Evolutionary conservation across 2,113 vertebrate species (phyloP), one percentile per base, ranked within the genome.

Genomic region (Leptobrachium leishanense): DNA sequence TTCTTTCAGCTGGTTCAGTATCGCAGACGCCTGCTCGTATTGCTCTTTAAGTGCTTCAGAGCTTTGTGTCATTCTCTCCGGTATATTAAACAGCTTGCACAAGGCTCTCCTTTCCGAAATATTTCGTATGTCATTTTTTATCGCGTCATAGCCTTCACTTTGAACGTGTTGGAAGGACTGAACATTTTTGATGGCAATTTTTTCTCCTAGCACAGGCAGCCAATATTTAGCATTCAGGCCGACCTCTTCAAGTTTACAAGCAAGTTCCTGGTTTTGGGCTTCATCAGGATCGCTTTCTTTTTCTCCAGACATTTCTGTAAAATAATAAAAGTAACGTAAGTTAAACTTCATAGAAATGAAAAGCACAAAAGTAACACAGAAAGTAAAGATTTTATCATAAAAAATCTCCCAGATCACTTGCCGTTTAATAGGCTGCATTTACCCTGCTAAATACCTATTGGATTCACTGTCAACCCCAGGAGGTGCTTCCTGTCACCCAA

Each of bases 151-250:
- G 7, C 88, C 83, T 44, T 86, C 41, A 55, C 84, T 43, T 0
- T 62, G 6, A 12, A 87, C 3, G 1, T 87, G 5, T 81, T 88
- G 71, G 78, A 89, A 76, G 40, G 83, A 77, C 54, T 85, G 72
- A 1, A 0, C 5, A 68, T 71, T 77, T n/a, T 68, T 64, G 12
- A 88, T 63, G 42, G 50, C 83, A 6, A 88, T n/a, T 0, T 81
- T 1, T 72, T 87, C 15, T 0, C 46, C 55, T 4, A 87, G 55
- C 4, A 79, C 85, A 10, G 85, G 81, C 1, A 90, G 10, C 90
- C 86, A 89, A 74, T 81, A 80, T 0, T 2, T 39, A 13, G 0
- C 0, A 72, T 74, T 74, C 74, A 90, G 57, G 0, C 79, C 88
- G 69, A 74, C 82, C 4, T 83, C 20, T 70, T 2, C 11, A 9